A percentile compares a stretch with the other conserved stretches of the same genome.
Evolutionary conservation across 2,888 invertebrate species (phyloP).

Genomic region (Rhingia rostrata): DNA sequence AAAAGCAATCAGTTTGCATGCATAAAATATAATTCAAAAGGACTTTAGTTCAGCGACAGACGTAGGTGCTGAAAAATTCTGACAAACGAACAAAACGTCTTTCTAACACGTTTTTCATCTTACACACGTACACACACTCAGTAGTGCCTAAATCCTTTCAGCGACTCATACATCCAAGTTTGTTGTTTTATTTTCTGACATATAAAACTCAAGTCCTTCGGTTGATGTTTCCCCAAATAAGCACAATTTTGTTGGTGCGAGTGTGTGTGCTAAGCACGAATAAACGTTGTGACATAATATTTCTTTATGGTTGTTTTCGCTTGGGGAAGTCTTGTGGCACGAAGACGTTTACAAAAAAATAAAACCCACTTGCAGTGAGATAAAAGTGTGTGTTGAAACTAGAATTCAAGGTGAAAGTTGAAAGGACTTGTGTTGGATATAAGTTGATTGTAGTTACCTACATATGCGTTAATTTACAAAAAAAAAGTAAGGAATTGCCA

Average conservation of each 20-base stretch:
- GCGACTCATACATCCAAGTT: not conserved
- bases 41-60: not conserved
- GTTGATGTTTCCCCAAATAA: constrained; percentile 1
- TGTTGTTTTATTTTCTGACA: not conserved
- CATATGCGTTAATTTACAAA: no score
- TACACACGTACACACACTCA: no score
- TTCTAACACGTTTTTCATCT: not conserved
- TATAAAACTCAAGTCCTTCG: constrained; percentile 18
- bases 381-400: constrained; percentile 2
- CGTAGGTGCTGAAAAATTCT: constrained; percentile 12
- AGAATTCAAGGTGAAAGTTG: constrained; percentile 43
- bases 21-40: constrained; percentile 33
- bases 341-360: constrained; percentile 9
- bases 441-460: no score
- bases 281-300: constrained; percentile 10
- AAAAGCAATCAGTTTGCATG: constrained; percentile 54
- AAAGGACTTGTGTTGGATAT: constrained; percentile 23
- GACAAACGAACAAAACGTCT: constrained; percentile 23
- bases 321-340: not conserved
- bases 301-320: not conserved
- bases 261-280: constrained; percentile 7
- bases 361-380: constrained; percentile 3
- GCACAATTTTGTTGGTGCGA: not conserved
- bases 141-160: not conserved
- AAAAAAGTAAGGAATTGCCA: no score